These are phyloP conservation scores for Dicyrtoma fusca DNA, from an alignment of 2,888 invertebrate species.

Conservation along the genomic window DNA sequence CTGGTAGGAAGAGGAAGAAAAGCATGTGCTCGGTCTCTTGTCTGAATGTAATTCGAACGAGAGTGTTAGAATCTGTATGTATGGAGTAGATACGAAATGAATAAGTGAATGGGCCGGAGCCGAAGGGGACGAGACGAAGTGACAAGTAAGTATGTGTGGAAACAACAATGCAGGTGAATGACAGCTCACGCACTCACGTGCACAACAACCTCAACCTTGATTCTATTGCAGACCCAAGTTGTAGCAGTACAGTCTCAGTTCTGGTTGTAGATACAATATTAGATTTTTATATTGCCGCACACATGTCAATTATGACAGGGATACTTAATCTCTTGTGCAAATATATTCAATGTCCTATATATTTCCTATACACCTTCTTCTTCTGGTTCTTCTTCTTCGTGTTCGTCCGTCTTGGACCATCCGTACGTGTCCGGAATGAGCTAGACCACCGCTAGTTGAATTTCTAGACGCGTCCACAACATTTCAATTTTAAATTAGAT, in stretches of 20 bases:
- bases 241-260: too few species aligned
- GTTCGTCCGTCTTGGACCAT: too few species aligned
- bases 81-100: too few species aligned
- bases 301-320: neutral
- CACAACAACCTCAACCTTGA: constrained; percentile 18
- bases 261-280: too few species aligned
- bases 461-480: too few species aligned
- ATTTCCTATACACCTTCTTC: neutral
- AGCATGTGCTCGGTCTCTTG: too few species aligned
- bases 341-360: neutral
- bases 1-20: too few species aligned
- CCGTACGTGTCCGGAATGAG: too few species aligned
- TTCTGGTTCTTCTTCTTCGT: neutral
- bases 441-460: too few species aligned
- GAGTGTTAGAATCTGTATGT: neutral
- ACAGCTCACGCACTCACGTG: constrained; percentile 34
- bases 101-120: constrained; percentile 12
- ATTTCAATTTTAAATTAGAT: too few species aligned
- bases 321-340: neutral
- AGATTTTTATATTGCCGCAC: neutral
- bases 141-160: constrained; percentile 7
- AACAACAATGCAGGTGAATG: constrained; percentile 26
- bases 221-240: neutral
- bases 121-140: constrained; percentile 11
- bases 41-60: neutral